A percentile compares a stretch with the other conserved stretches of the same genome.
Conservation (phyloP, 2,797 vertebrate genomes). For the Echeneis naucrates region DNA sequence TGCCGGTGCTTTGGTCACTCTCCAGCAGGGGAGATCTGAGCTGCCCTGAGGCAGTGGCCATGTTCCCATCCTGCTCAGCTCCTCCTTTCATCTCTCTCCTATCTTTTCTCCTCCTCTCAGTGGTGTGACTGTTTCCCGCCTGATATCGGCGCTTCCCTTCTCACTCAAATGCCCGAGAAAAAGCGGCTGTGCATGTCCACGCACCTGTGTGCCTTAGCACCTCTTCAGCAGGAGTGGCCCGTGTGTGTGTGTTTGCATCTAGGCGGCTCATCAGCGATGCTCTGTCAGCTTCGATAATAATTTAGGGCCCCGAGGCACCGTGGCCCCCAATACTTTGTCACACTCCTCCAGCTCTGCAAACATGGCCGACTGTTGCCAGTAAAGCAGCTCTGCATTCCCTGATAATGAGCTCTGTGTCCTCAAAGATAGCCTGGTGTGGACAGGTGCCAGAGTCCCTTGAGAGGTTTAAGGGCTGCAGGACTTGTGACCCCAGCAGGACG, state of each 20-base stretch:
- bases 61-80: slow-evolving; percentile 56
- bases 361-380: slow-evolving; percentile 53
- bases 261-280: slow-evolving; percentile 61
- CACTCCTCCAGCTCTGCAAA: slow-evolving; percentile 68
- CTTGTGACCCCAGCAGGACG: slow-evolving; percentile 64
- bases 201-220: slow-evolving; percentile 27
- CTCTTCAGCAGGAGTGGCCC: slow-evolving; percentile 27
- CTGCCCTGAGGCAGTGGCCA: slow-evolving; percentile 67
- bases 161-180: slow-evolving; percentile 47
- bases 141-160: slow-evolving; percentile 48
- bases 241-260: slow-evolving; percentile 44
- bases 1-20: slow-evolving; percentile 70
- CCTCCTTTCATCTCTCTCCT: slow-evolving; percentile 67
- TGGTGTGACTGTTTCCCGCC: slow-evolving; percentile 43
- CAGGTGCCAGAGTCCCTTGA: slow-evolving; percentile 59
- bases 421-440: slow-evolving; percentile 63
- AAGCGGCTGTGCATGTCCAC: slow-evolving; percentile 32
- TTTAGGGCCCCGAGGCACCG: slow-evolving; percentile 38
- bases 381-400: slow-evolving; percentile 60
- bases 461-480: slow-evolving; percentile 32
- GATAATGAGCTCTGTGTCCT: slow-evolving; percentile 77
- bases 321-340: slow-evolving; percentile 67
- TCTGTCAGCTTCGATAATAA: slow-evolving; percentile 77
- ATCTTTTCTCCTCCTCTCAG: slow-evolving; percentile 50
- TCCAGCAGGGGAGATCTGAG: slow-evolving; percentile 66